Conservation (phyloP, 2,888 invertebrate genomes). For the Brachyptera risi region DNA sequence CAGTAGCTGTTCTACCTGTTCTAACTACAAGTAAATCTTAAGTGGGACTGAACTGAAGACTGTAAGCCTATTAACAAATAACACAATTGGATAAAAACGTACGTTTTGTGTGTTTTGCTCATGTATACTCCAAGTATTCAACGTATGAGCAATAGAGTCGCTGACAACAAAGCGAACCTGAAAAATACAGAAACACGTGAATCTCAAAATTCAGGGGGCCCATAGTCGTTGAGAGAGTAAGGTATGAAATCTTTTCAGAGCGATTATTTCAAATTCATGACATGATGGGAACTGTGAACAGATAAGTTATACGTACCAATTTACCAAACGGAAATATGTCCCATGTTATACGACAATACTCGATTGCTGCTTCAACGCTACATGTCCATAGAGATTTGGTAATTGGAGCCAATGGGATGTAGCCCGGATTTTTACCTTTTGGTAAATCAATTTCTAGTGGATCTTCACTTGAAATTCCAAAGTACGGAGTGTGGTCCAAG, state of each 20-base stretch:
- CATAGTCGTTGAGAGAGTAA: too few relatives aligned
- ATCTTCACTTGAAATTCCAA: slow-evolving; percentile 78
- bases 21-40: background rate
- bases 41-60: background rate
- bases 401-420: slow-evolving; percentile 76
- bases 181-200: slow-evolving; percentile 39
- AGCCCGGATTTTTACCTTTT: slow-evolving; percentile 63
- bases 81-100: slow-evolving; percentile 41
- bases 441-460: slow-evolving; percentile 79
- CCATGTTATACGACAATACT: slow-evolving; percentile 95
- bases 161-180: slow-evolving; percentile 83
- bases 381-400: slow-evolving; percentile 95
- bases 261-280: too few relatives aligned
- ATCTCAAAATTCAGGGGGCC: too few relatives aligned
- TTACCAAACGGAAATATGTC: slow-evolving; percentile 92
- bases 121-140: slow-evolving; percentile 77
- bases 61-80: background rate
- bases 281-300: too few relatives aligned
- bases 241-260: too few relatives aligned
- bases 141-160: slow-evolving; percentile 76
- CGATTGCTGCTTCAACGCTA: slow-evolving; percentile 90
- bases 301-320: slow-evolving; percentile 66
- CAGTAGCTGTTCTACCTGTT: background rate
- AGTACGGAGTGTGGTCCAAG: slow-evolving; percentile 89
- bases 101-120: slow-evolving; percentile 88